A percentile compares a stretch with the other conserved stretches of the same genome.
phyloP scores from a whole-genome alignment of 2,888 invertebrate genomes.

The Tiphia femorata region DNA sequence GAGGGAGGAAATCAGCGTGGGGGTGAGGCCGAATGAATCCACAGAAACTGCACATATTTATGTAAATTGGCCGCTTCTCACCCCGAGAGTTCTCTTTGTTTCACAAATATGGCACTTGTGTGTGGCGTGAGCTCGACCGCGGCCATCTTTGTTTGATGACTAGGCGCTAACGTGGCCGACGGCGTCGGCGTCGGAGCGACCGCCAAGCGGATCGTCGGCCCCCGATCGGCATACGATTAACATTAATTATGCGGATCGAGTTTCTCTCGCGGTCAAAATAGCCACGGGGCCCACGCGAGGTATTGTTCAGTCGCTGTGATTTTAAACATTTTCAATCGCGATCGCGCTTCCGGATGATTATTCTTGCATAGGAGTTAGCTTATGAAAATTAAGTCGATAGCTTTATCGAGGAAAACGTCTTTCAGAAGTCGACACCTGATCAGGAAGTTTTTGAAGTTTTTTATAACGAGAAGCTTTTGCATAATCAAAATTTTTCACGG shows the following conservation, averaged over 20 bases:
- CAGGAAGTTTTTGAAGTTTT: no score
- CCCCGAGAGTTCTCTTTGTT: constrained; percentile 41
- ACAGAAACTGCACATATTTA: constrained; percentile 62
- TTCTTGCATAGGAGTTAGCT: no score
- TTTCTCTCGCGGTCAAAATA: constrained; percentile 13
- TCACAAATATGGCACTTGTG: constrained; percentile 45
- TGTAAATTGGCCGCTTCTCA: constrained; percentile 52
- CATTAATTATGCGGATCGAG: constrained; percentile 35
- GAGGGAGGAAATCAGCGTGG: constrained; percentile 9
- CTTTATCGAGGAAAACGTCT: constrained; percentile 8
- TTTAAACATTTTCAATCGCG: no score
- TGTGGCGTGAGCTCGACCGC: constrained; percentile 22
- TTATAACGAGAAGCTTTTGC: no score
- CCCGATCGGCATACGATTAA: constrained; percentile 47
- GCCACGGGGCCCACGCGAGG: constrained; percentile 10
- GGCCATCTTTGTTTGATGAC: constrained; percentile 56
- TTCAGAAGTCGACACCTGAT: constrained; percentile 3
- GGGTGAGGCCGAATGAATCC: constrained; percentile 53
- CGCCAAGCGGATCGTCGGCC: constrained; percentile 37
- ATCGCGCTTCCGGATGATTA: no score
- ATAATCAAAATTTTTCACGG: no score
- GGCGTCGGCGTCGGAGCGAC: constrained; percentile 16
- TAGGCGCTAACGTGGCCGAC: constrained; percentile 37
- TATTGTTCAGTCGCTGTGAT: no score
- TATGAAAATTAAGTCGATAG: no score